These are phyloP conservation scores for Entomobrya proxima DNA, from an alignment of 2,888 invertebrate genomes.

Conservation along the genomic window DNA sequence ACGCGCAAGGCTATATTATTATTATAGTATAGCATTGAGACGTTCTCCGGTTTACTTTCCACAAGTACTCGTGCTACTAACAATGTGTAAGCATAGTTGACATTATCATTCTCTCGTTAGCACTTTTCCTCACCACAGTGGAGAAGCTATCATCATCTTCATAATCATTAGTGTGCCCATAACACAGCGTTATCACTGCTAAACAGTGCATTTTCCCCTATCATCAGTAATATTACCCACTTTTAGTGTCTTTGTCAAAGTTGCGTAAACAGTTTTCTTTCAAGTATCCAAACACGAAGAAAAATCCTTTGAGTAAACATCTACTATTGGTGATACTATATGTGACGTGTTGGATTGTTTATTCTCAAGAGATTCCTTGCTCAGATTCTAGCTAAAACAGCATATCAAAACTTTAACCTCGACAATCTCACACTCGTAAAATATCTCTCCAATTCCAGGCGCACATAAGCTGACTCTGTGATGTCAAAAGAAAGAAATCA, in stretches of 20 bases:
- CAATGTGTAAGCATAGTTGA: no score
- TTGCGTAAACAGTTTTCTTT: conserved; percentile 4
- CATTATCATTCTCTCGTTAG: conserved; percentile 23
- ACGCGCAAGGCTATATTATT: background rate
- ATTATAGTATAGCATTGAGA: background rate
- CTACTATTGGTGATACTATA: background rate
- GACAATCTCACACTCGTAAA: background rate
- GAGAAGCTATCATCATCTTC: background rate
- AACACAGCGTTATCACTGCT: background rate
- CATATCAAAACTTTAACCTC: background rate
- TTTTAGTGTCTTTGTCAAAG: background rate
- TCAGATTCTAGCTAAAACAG: background rate
- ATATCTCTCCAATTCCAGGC: background rate
- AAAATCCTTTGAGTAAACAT: background rate
- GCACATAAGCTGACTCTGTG: background rate
- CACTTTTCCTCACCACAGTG: background rate
- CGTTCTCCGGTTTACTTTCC: background rate
- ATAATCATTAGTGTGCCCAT: conserved; percentile 13
- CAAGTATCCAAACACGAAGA: background rate
- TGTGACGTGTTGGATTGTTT: background rate
- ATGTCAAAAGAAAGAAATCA: conserved; percentile 25
- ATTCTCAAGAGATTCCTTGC: conserved; percentile 14
- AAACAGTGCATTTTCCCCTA: background rate
- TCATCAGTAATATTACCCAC: background rate
- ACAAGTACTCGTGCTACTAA: no score